Conservation (phyloP, 2,113 vertebrate genomes). For the Microcebus ravelobensis region DNA sequence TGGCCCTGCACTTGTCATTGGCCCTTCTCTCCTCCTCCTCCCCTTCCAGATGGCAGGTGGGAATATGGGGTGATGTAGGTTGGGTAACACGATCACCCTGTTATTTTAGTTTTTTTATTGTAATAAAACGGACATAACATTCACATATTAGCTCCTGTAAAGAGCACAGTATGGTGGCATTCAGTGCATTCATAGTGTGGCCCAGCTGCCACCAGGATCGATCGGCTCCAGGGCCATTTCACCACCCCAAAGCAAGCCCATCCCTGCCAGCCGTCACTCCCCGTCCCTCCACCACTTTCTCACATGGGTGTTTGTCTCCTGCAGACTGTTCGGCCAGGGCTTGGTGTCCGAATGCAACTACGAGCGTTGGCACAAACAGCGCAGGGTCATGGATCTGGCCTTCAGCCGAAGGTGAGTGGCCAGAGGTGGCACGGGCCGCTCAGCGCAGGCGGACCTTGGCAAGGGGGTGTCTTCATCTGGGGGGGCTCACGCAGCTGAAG, state of each 20-base stretch:
- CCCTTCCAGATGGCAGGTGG: neutral
- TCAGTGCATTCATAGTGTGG: fast-evolving
- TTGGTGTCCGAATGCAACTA: slow-evolving; percentile 88
- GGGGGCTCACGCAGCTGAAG: neutral
- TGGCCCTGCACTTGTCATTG: fast-evolving
- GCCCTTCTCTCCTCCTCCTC: neutral
- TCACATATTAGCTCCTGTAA: fast-evolving
- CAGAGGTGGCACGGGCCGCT: neutral
- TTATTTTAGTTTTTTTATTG: neutral
- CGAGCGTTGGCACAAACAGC: slow-evolving; percentile 92
- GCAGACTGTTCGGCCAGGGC: slow-evolving; percentile 92
- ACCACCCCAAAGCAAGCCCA: fast-evolving
- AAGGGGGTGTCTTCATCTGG: fast-evolving
- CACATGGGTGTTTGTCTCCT: neutral
- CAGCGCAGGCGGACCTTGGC: neutral
- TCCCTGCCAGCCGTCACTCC: fast-evolving
- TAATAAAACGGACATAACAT: too few species aligned
- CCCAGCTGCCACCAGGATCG: fast-evolving
- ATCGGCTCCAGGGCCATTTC: neutral
- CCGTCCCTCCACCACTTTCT: neutral
- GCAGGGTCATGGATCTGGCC: slow-evolving; percentile 92
- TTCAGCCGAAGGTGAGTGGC: slow-evolving; percentile 90
- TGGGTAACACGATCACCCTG: fast-evolving
- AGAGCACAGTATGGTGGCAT: fast-evolving
- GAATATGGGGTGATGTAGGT: fast-evolving